phyloP scores from a whole-genome alignment of 1,140 invertebrate genomes.

The Drosophila bocki region DNA sequence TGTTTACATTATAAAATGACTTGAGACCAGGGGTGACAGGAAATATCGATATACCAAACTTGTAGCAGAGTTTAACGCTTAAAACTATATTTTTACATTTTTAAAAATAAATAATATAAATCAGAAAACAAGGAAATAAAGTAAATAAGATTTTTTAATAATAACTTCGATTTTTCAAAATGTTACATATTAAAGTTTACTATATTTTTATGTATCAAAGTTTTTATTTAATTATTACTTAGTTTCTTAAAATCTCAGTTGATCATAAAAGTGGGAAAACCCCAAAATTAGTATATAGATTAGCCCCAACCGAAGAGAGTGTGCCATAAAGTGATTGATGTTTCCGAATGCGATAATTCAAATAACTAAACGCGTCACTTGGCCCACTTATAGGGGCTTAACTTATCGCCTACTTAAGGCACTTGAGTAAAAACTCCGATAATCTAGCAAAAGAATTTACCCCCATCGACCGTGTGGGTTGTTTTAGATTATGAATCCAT shows the following conservation, averaged over 20 bases:
- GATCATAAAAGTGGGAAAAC: neutral
- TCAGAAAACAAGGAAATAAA: too few species aligned
- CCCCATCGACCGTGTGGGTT: neutral
- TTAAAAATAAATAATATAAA: too few species aligned
- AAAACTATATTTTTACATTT: too few species aligned
- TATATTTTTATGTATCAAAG: too few species aligned
- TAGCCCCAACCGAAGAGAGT: neutral
- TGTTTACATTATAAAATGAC: neutral
- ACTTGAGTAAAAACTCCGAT: slow-evolving; percentile 21
- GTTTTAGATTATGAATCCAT: slow-evolving; percentile 8
- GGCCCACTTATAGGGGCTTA: slow-evolving; percentile 8
- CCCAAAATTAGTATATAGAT: neutral
- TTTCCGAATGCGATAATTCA: slow-evolving; percentile 24
- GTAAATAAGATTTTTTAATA: too few species aligned
- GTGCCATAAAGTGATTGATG: slow-evolving; percentile 1
- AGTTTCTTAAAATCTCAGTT: neutral
- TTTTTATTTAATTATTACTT: too few species aligned
- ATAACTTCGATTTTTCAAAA: too few species aligned
- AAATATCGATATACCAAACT: too few species aligned
- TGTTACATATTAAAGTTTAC: too few species aligned
- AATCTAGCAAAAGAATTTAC: slow-evolving; percentile 13
- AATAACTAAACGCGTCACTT: slow-evolving; percentile 20
- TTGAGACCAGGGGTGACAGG: neutral
- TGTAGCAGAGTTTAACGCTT: too few species aligned
- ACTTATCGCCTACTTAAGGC: slow-evolving; percentile 32